Percentiles rank a stretch among this genome's conserved stretches.
Conservation (phyloP, 23 tunicate species). For the Clavelina lepadiformis region DNA sequence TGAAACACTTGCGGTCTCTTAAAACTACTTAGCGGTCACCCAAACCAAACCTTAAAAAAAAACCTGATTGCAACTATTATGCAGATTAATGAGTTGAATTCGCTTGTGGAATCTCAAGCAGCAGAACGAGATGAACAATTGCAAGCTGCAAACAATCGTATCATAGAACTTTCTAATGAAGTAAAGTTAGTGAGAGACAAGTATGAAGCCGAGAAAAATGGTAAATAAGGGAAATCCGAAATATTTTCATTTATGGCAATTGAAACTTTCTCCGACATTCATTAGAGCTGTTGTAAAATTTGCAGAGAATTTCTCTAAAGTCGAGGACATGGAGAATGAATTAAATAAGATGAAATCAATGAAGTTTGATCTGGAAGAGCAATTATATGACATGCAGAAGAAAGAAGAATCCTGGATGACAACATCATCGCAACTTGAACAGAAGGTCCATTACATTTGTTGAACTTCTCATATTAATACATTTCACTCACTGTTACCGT, state of each 20-base stretch:
- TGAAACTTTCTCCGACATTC: no score
- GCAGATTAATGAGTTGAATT: slow-evolving; percentile 61
- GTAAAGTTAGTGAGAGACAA: no score
- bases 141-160: slow-evolving; percentile 10
- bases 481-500: no score
- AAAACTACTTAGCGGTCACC: neutral
- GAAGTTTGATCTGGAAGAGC: slow-evolving; percentile 17
- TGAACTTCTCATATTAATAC: no score
- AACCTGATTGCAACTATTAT: neutral
- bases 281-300: no score
- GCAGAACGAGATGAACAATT: slow-evolving; percentile 50
- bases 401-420: slow-evolving; percentile 57
- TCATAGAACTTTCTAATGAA: no score
- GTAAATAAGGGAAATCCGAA: no score
- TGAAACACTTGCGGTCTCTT: neutral
- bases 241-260: no score
- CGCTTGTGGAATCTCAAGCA: slow-evolving; percentile 43
- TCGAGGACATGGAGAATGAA: neutral
- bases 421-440: slow-evolving; percentile 42
- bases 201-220: no score
- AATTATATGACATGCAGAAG: neutral
- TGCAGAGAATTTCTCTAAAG: neutral
- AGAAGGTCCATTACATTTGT: no score
- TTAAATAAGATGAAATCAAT: neutral
- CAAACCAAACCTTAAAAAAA: no score